Percentiles rank a stretch among this genome's conserved stretches.
Evolutionary conservation across 2,797 vertebrate species (phyloP).

Genomic region (Coregonus ussuriensis): DNA sequence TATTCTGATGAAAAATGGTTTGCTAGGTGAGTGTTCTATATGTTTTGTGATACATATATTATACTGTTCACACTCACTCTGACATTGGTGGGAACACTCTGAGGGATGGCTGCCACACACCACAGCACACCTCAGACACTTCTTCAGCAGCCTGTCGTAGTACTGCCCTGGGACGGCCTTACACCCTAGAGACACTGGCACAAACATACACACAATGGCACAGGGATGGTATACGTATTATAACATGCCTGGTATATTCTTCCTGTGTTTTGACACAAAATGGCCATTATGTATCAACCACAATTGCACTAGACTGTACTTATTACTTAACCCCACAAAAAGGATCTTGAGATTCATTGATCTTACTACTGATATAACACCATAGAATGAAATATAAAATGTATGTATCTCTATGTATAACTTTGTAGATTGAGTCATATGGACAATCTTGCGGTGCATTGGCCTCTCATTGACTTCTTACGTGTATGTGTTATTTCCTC

Average conservation of each 20-base stretch:
- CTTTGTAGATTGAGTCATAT: not conserved
- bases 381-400: not conserved
- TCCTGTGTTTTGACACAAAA: not conserved
- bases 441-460: not conserved
- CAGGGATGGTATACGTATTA: not conserved
- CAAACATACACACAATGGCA: constrained; percentile 13
- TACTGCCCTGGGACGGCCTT: constrained; percentile 52
- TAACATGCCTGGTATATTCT: not conserved
- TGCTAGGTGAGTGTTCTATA: too few species aligned
- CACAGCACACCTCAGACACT: constrained; percentile 59
- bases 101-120: constrained; percentile 63
- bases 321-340: too few species aligned
- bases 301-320: too few species aligned
- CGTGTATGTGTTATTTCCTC: not conserved
- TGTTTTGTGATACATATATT: too few species aligned
- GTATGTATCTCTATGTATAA: not conserved
- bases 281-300: not conserved
- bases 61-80: constrained; percentile 52
- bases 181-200: constrained; percentile 55
- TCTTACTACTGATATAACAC: not conserved
- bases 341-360: too few species aligned
- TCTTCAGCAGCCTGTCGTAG: constrained; percentile 70
- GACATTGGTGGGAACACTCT: constrained; percentile 59
- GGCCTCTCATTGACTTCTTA: not conserved
- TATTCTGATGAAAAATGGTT: too few species aligned